Conservation (phyloP, 2,797 vertebrate genomes). For the Hydrocynus forskahlii region DNA sequence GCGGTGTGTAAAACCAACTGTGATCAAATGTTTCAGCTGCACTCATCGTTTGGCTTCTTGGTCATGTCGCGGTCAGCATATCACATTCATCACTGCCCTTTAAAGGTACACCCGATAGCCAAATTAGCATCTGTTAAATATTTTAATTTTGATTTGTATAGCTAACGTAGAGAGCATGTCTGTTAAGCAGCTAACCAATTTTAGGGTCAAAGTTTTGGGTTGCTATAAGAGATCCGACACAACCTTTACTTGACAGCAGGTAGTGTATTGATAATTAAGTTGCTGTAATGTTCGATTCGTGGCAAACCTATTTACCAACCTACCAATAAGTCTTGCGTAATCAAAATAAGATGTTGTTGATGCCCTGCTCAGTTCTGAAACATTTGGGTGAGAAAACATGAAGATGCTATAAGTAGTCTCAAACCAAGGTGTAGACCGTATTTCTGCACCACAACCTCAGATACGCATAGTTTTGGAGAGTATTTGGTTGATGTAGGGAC, state of each 20-base stretch:
- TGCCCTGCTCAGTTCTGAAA: neutral
- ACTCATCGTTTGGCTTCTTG: conserved; percentile 18
- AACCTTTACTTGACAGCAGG: neutral
- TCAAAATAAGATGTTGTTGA: neutral
- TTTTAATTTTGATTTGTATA: neutral
- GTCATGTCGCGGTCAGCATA: neutral
- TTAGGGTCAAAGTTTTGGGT: neutral
- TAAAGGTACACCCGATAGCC: conserved; percentile 17
- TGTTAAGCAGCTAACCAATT: neutral
- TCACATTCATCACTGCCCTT: neutral
- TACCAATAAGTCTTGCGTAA: no score
- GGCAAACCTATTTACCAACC: neutral
- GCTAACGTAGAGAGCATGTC: neutral
- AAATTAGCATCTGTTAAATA: conserved; percentile 13
- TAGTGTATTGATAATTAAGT: neutral
- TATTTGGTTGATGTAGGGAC: neutral
- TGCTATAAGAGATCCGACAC: neutral
- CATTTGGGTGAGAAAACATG: neutral
- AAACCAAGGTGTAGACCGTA: neutral
- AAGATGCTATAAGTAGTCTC: neutral
- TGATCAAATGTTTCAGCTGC: neutral
- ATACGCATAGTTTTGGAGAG: neutral
- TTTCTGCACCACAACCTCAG: neutral
- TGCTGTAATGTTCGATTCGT: neutral
- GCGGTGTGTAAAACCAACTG: conserved; percentile 15